phyloP scores from a whole-genome alignment of 1,140 invertebrate species.

The Dysdera silvatica region DNA sequence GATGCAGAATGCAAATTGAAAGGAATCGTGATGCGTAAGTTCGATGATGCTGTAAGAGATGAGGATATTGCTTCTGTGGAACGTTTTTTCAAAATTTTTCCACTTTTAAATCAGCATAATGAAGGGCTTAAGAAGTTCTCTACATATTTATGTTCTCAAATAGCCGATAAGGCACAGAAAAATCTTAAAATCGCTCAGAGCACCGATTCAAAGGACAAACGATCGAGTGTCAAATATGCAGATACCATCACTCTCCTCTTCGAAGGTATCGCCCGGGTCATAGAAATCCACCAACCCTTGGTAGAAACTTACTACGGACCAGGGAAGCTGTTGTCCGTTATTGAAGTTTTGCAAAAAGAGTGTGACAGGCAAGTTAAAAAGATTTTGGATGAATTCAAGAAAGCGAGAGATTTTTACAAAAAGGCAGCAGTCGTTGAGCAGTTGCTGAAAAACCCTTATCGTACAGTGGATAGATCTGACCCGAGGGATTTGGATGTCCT shows the following conservation, averaged over 20 bases:
- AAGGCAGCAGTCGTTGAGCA: constrained; percentile 41
- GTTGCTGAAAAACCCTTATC: constrained; percentile 13
- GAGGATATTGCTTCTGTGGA: constrained; percentile 88
- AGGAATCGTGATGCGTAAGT: constrained; percentile 65
- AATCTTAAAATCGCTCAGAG: constrained; percentile 52
- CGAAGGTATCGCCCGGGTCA: constrained; percentile 76
- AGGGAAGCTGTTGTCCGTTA: constrained; percentile 61
- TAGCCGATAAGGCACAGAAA: constrained; percentile 64
- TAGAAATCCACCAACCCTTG: constrained; percentile 86
- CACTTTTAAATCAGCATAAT: constrained; percentile 81
- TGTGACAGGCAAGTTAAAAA: constrained; percentile 48
- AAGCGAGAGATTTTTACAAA: constrained; percentile 60
- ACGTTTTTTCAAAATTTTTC: constrained; percentile 96
- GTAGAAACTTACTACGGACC: constrained; percentile 88
- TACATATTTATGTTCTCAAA: constrained; percentile 66
- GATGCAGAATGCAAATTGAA: constrained; percentile 71
- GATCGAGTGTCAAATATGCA: constrained; percentile 66
- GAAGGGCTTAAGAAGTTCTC: constrained; percentile 87
- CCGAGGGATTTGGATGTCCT: constrained; percentile 81
- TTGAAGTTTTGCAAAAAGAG: constrained; percentile 70
- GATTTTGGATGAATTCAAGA: constrained; percentile 68
- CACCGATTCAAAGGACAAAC: constrained; percentile 54
- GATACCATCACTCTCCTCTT: constrained; percentile 76
- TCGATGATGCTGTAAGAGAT: constrained; percentile 82
- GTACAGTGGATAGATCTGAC: constrained; percentile 46